Conservation (phyloP, 2,888 invertebrate species). For the Tetrapedia diversipes region DNA sequence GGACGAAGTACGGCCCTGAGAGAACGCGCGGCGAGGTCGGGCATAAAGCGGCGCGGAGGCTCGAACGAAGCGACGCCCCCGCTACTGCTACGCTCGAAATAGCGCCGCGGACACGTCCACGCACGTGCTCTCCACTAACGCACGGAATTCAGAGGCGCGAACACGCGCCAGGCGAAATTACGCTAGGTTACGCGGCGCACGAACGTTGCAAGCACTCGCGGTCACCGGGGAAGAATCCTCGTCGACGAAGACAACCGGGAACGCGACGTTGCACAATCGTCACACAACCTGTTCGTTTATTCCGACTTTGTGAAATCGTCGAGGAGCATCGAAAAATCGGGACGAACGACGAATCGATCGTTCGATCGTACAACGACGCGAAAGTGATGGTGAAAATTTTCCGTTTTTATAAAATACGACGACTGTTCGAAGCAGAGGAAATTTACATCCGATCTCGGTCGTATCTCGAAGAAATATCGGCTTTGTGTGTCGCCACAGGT, state of each 20-base stretch:
- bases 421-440: background rate
- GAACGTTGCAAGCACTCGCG: background rate
- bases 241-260: background rate
- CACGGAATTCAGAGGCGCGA: slow-evolving; percentile 52
- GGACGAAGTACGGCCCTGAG: slow-evolving; percentile 56
- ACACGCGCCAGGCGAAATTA: slow-evolving; percentile 47
- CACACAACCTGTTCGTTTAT: too few relatives aligned
- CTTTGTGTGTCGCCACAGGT: background rate
- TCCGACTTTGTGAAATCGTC: background rate
- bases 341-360: too few relatives aligned
- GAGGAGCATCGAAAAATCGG: background rate
- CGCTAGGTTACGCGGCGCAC: slow-evolving; percentile 47
- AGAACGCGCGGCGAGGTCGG: slow-evolving; percentile 61
- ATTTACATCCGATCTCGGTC: background rate
- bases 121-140: slow-evolving; percentile 68
- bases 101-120: slow-evolving; percentile 76
- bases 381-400: too few relatives aligned
- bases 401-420: too few relatives aligned
- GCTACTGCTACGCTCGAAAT: slow-evolving; percentile 75
- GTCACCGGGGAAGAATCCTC: slow-evolving; percentile 3
- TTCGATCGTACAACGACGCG: too few relatives aligned
- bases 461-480: background rate
- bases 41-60: slow-evolving; percentile 71
- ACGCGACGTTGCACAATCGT: slow-evolving; percentile 28
- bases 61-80: slow-evolving; percentile 76